Conservation (phyloP, 1,140 invertebrate genomes). For the Papilio aristodemus region DNA sequence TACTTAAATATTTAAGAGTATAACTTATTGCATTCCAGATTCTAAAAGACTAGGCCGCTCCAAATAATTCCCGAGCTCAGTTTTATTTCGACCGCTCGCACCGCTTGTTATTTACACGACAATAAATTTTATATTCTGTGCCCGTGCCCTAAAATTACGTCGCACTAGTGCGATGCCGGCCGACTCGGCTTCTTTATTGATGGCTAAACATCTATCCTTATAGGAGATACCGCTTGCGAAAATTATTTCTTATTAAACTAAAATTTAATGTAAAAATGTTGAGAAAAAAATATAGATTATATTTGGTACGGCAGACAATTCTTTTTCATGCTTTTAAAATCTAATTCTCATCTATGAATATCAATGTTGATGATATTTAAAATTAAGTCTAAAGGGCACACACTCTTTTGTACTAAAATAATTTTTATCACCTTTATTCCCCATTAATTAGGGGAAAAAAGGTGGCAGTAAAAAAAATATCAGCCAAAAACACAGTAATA, state of each 20-base stretch:
- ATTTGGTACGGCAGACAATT: no score
- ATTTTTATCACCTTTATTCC: no score
- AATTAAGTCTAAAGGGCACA: no score
- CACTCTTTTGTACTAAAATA: no score
- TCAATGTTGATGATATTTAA: no score
- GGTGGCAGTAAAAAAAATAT: no score
- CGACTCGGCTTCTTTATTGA: conserved; percentile 14
- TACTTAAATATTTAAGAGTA: neutral
- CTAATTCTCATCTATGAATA: no score
- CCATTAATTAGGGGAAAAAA: no score
- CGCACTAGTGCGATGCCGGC: conserved; percentile 18
- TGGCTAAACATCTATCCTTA: conserved; percentile 1
- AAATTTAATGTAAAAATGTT: no score
- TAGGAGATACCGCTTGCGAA: neutral
- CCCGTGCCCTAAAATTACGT: conserved; percentile 29
- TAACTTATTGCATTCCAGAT: neutral
- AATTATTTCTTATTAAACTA: neutral
- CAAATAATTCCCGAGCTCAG: neutral
- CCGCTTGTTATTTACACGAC: conserved; percentile 30
- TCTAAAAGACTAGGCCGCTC: conserved; percentile 11
- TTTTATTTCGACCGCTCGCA: neutral
- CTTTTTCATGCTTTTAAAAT: no score
- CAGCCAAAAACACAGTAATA: no score
- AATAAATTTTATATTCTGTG: conserved; percentile 33
- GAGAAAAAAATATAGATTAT: no score